phyloP scores from a whole-genome alignment of 1,140 invertebrate genomes.

The Zaprionus inermis region DNA sequence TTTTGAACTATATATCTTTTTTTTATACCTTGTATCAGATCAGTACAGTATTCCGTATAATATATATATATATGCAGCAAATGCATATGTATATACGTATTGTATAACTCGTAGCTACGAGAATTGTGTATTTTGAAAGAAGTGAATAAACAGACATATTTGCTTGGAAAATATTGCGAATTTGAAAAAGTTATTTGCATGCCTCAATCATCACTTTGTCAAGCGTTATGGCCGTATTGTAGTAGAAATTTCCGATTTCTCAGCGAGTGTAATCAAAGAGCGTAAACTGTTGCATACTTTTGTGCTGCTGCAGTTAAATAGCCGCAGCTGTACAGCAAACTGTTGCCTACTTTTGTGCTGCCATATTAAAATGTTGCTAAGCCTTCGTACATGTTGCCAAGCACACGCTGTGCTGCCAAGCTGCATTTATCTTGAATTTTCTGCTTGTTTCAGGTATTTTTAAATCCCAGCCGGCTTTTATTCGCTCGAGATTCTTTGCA shows the following conservation, averaged over 20 bases:
- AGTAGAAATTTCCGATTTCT: too few species aligned
- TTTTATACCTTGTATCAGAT: conserved; percentile 53
- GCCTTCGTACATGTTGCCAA: conserved; percentile 44
- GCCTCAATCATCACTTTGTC: too few species aligned
- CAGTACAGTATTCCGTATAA: conserved; percentile 33
- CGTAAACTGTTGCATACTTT: conserved; percentile 22
- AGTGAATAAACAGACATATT: conserved; percentile 2
- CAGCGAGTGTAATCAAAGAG: too few species aligned
- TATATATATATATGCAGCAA: conserved; percentile 32
- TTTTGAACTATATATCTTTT: conserved; percentile 62
- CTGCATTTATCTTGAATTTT: too few species aligned
- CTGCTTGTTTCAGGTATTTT: too few species aligned
- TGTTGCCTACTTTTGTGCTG: conserved; percentile 50
- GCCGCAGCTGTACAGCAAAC: background rate
- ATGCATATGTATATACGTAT: conserved; percentile 27
- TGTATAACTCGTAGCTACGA: background rate
- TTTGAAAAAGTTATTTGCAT: too few species aligned
- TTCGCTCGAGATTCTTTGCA: too few species aligned
- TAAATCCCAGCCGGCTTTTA: too few species aligned
- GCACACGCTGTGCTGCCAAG: conserved; percentile 1
- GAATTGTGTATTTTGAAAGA: background rate
- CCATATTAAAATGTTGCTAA: background rate
- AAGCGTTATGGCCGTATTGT: too few species aligned
- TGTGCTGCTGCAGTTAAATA: background rate
- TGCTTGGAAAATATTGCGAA: too few species aligned